Conservation (phyloP, 2,797 vertebrate species). For the Alcedo quadribrachys region DNA sequence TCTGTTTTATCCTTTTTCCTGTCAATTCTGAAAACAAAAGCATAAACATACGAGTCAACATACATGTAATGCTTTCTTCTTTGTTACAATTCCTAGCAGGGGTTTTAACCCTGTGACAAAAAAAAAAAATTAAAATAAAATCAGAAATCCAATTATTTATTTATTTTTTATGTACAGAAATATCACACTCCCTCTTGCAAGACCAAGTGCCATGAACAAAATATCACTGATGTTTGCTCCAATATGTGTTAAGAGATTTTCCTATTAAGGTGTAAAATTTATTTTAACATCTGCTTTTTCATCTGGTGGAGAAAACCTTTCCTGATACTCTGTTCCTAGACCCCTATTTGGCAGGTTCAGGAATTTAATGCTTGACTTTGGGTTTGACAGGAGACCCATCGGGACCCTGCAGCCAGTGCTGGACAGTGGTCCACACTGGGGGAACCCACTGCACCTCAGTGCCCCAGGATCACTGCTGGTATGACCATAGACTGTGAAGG, state of each 20-base stretch:
- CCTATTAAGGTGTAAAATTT: neutral
- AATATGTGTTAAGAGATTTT: neutral
- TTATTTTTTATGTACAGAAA: neutral
- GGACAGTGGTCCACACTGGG: neutral
- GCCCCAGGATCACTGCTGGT: neutral
- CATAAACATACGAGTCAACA: neutral
- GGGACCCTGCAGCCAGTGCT: neutral
- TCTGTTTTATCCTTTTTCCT: conserved; percentile 97
- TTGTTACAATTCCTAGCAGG: neutral
- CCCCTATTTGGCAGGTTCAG: neutral
- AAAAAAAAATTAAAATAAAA: neutral
- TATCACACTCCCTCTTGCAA: neutral
- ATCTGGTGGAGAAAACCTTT: neutral
- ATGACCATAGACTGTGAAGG: neutral
- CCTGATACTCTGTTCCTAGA: neutral
- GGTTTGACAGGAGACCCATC: neutral
- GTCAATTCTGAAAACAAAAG: conserved; percentile 86
- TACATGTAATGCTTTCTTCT: neutral
- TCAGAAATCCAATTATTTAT: neutral
- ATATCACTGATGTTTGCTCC: neutral
- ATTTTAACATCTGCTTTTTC: neutral
- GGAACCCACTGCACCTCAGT: accelerated
- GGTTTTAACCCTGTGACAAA: neutral
- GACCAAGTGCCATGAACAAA: neutral
- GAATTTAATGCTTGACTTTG: neutral